Conservation (phyloP, 53 echinoderm and acorn worm species). For the Astropecten irregularis region DNA sequence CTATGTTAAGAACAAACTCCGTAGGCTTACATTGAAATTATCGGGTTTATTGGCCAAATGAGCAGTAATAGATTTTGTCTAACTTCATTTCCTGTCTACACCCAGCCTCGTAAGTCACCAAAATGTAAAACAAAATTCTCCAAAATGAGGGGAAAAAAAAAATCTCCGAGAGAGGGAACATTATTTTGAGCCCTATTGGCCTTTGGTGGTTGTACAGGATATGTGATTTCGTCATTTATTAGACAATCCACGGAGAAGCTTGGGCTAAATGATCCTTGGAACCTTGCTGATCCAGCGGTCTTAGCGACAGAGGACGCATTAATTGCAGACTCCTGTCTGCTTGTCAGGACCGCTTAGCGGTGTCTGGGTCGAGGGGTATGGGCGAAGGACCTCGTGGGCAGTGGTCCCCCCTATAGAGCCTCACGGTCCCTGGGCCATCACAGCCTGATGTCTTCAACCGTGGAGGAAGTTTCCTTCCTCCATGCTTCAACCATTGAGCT, state of each 20-base stretch:
- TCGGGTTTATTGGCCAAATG: no score
- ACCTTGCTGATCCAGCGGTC: neutral
- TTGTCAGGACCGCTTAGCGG: neutral
- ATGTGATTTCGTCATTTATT: neutral
- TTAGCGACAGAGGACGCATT: neutral
- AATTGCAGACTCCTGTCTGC: neutral
- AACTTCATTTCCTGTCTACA: no score
- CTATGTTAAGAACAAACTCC: no score
- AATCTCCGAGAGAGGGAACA: no score
- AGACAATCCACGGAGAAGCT: neutral
- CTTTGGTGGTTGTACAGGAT: neutral
- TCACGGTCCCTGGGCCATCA: neutral
- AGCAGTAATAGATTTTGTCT: no score
- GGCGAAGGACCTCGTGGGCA: neutral
- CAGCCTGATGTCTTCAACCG: neutral
- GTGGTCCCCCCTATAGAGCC: neutral
- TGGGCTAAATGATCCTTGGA: neutral
- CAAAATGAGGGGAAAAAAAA: no score
- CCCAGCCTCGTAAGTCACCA: no score
- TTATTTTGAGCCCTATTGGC: no score
- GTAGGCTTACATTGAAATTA: no score
- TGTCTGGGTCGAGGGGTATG: neutral
- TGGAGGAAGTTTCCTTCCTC: no score
- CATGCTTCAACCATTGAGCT: no score
- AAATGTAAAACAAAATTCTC: no score